Conservation (phyloP, 2,113 vertebrate species). For the Petroica traversi region DNA sequence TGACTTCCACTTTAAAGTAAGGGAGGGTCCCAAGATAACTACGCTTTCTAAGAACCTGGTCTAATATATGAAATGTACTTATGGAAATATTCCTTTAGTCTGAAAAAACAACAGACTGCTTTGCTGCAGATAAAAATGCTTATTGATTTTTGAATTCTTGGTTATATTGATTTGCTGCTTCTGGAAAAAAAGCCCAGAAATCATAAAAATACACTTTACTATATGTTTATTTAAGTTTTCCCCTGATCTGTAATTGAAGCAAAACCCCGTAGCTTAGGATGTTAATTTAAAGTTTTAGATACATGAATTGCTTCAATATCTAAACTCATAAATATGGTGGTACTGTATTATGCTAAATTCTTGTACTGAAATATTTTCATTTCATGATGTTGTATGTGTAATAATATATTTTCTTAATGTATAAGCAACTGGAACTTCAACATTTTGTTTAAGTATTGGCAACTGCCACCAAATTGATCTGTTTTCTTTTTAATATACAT, state of each 20-base stretch:
- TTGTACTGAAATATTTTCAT: not conserved
- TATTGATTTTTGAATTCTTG: not conserved
- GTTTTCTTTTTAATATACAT: not conserved
- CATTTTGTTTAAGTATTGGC: not conserved
- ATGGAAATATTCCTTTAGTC: not conserved
- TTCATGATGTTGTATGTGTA: not conserved
- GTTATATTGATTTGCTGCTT: not conserved
- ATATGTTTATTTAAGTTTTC: not conserved
- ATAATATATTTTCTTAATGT: not conserved
- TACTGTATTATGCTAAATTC: not conserved
- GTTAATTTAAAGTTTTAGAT: not conserved
- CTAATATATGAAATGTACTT: not conserved
- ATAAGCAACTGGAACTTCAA: not conserved
- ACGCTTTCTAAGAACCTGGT: not conserved
- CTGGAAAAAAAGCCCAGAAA: not conserved
- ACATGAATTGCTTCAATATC: not conserved
- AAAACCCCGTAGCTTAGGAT: not conserved
- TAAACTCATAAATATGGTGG: rapidly evolving
- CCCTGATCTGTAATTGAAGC: not conserved
- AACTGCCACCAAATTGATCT: not conserved
- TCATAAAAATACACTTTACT: not conserved
- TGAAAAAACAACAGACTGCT: not conserved
- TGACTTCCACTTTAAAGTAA: not conserved
- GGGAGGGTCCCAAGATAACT: not conserved
- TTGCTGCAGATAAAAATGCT: not conserved